These are phyloP conservation scores for Galbula dea DNA, from an alignment of 2,113 vertebrate species.

Conservation along the genomic window DNA sequence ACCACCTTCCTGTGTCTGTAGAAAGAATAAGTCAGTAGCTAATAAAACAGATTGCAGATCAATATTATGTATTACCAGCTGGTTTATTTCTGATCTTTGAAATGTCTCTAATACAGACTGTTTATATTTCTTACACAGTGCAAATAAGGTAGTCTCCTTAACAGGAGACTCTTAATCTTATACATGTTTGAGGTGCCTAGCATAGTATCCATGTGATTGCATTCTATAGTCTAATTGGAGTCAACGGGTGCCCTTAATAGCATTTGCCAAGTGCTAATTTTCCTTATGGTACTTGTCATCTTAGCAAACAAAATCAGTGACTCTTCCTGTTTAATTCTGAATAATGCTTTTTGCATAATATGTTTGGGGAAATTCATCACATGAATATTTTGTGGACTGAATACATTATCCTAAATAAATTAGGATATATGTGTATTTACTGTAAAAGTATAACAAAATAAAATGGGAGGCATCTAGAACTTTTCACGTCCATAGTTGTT, in stretches of 20 bases:
- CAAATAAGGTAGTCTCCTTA: neutral
- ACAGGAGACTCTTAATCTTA: neutral
- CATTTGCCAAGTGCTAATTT: slow-evolving; percentile 39
- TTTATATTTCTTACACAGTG: neutral
- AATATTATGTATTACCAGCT: neutral
- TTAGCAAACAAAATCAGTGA: slow-evolving; percentile 42
- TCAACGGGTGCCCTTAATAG: neutral
- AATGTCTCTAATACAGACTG: neutral
- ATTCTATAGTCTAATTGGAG: slow-evolving; percentile 2
- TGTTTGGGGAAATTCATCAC: neutral
- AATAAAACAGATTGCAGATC: neutral
- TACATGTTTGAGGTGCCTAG: neutral
- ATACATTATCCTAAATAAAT: neutral
- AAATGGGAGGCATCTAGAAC: neutral
- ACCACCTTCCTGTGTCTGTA: neutral
- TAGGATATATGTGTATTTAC: neutral
- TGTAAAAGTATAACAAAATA: neutral
- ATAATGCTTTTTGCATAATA: neutral
- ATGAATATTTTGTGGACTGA: neutral
- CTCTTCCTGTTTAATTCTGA: slow-evolving; percentile 38
- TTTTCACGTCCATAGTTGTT: neutral
- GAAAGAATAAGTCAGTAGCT: neutral
- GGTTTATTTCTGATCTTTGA: neutral
- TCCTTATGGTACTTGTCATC: slow-evolving; percentile 7
- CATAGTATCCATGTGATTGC: slow-evolving; percentile 23